Evolutionary conservation across 1,140 invertebrate genomes (phyloP).

Genomic region (Hycleus cichorii): DNA sequence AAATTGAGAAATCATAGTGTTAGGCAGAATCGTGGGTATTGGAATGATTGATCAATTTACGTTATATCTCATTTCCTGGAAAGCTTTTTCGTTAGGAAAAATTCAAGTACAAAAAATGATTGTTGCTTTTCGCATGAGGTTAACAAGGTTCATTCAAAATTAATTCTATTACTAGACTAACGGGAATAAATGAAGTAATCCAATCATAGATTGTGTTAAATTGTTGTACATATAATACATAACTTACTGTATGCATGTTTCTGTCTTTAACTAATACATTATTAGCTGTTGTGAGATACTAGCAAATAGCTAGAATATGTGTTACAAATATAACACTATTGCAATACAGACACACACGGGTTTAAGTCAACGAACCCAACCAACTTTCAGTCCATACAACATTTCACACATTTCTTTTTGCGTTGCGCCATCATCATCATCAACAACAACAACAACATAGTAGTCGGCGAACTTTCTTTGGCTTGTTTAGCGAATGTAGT

Average conservation of each 20-base stretch:
- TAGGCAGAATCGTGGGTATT: too few species aligned
- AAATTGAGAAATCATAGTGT: too few species aligned
- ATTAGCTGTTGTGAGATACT: constrained; percentile 10
- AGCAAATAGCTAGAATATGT: constrained; percentile 12
- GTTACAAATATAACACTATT: constrained; percentile 19
- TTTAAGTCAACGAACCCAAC: constrained; percentile 14
- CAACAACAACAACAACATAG: too few species aligned
- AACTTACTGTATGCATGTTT: too few species aligned
- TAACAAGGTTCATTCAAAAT: constrained; percentile 12
- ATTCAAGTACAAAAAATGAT: too few species aligned
- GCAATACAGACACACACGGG: not conserved
- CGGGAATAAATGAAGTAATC: constrained; percentile 3
- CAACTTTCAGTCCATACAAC: constrained; percentile 15
- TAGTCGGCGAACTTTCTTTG: constrained; percentile 18
- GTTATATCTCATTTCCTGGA: too few species aligned
- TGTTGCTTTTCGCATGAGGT: constrained; percentile 7
- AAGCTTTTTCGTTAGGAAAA: too few species aligned
- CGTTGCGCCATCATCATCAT: constrained; percentile 13
- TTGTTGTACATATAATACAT: too few species aligned
- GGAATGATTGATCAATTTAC: too few species aligned
- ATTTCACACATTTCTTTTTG: constrained; percentile 25
- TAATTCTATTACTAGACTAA: constrained; percentile 3
- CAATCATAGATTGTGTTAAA: too few species aligned
- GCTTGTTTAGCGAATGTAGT: constrained; percentile 5
- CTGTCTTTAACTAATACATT: too few species aligned